Evolutionary conservation across 2,113 vertebrate genomes (phyloP), one percentile per base, ranked within the genome.

Genomic region (Equus quagga): DNA sequence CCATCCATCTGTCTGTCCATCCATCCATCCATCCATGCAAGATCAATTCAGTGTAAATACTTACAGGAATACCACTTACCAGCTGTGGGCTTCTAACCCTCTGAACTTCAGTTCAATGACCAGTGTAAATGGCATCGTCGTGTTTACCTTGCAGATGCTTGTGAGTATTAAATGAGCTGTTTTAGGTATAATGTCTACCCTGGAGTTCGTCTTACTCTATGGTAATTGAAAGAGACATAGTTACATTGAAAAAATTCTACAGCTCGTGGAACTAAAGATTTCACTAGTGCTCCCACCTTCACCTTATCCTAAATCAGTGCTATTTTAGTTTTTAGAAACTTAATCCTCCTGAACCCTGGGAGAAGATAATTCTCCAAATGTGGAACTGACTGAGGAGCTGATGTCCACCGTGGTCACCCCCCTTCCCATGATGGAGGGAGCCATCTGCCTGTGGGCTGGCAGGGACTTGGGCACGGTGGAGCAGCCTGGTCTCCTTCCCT

Each of bases 371-470:
- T 41, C 13, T 73, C 89, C 75, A 31, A 51, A 28, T 33, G n/a
- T 9, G 85, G 78, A 81, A 24, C 23, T 54, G 67, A 78, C 28
- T 28, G 7, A 8, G 36, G 69, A 46, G 5, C 54, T 1, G 0
- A 15, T 3, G 58, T 79, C 65, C 49, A 51, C 54, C 67, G 28
- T 90, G 80, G 87, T 92, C 58, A 65, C 88, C 49, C 51, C 2
- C 19, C 49, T 87, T 82, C n/a, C 88, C 58, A 41, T 70, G 96
- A 62, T 0, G 0, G 41, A 94, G 72, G 67, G 46, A 78, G 72
- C 95, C 92, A 84, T 92, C 88, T 91, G 93, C 84, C 70, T 89
- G 73, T 79, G 2, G 13, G 76, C 72, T 86, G 94, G 86, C 69
- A 79, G 58, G 44, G 73, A 41, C 49, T 49, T 1, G n/a, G 46